phyloP scores from a whole-genome alignment of 2,113 vertebrate species.

The Petaurus breviceps region DNA sequence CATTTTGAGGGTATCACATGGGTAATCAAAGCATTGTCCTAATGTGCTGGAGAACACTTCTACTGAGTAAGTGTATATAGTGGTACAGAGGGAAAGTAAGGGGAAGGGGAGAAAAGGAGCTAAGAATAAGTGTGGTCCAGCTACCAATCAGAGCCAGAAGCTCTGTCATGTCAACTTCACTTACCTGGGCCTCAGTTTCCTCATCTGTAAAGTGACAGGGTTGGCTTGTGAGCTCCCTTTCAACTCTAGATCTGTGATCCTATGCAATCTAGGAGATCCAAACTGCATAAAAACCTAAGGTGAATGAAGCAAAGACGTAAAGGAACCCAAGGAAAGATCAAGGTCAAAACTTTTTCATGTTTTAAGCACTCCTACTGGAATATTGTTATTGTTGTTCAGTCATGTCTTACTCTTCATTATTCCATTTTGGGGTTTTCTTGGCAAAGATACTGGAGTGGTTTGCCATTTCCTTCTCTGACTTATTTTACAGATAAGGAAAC shows the following conservation, averaged over 20 bases:
- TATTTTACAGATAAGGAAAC: too few species aligned
- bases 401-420: too few species aligned
- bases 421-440: too few species aligned
- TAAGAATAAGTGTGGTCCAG: not conserved
- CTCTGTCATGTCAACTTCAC: not conserved
- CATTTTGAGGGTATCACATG: not conserved
- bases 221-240: not conserved
- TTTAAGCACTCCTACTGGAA: too few species aligned
- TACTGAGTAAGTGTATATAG: not conserved
- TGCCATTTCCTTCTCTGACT: too few species aligned
- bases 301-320: not conserved
- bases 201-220: not conserved
- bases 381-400: too few species aligned
- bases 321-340: not conserved
- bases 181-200: not conserved
- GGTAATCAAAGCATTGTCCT: not conserved
- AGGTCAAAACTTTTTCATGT: too few species aligned
- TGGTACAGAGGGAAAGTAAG: not conserved
- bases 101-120: not conserved
- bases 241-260: not conserved
- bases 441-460: too few species aligned
- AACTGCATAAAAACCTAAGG: not conserved
- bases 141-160: not conserved
- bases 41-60: not conserved
- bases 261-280: not conserved